Evolutionary conservation across 2,797 vertebrate genomes (phyloP).

Genomic region (Pipistrellus nathusii): DNA sequence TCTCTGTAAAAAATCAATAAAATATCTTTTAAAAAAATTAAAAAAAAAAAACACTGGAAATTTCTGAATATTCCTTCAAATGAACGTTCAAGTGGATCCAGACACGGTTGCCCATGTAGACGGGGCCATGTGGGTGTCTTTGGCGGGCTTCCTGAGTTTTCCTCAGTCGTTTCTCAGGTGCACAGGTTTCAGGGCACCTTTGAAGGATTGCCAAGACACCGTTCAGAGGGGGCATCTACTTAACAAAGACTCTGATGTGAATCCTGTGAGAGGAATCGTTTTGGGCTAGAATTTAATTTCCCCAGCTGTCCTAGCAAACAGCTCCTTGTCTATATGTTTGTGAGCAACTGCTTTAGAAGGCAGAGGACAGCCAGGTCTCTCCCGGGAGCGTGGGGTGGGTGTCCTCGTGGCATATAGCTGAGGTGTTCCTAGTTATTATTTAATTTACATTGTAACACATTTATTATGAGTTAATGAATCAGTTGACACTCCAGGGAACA

Average conservation of each 20-base stretch:
- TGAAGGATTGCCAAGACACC: not conserved
- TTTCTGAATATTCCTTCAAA: not conserved
- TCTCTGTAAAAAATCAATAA: no score
- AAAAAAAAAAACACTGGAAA: not conserved
- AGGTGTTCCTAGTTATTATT: constrained; percentile 75
- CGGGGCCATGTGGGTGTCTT: not conserved
- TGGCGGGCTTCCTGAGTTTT: not conserved
- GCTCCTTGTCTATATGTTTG: not conserved
- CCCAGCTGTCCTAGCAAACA: not conserved
- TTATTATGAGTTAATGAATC: constrained; percentile 86
- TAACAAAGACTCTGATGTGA: not conserved
- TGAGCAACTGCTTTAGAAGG: not conserved
- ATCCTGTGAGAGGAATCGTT: not conserved
- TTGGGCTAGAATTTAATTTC: not conserved
- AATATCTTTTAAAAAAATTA: no score
- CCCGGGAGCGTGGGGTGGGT: not conserved
- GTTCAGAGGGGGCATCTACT: not conserved
- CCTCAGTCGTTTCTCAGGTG: not conserved
- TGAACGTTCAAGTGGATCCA: not conserved
- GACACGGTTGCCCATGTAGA: no score
- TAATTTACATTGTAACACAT: constrained; percentile 85
- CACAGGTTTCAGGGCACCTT: not conserved
- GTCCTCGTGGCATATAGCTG: constrained; percentile 66
- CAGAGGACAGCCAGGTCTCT: not conserved
- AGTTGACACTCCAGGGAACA: constrained; percentile 82